phyloP scores from a whole-genome alignment of 2,888 invertebrate genomes.

The Keiferia lycopersicella region DNA sequence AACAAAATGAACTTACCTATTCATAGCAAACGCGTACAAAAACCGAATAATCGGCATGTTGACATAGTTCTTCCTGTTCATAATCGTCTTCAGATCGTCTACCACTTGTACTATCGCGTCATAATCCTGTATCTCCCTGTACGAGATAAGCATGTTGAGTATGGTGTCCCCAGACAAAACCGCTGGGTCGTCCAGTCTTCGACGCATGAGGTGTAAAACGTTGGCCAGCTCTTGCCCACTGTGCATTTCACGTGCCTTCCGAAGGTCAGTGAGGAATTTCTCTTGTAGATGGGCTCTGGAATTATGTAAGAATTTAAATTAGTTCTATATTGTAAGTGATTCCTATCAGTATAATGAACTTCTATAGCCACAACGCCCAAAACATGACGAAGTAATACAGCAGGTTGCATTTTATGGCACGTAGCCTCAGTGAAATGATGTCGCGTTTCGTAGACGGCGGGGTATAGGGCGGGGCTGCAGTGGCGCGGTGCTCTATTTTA shows the following conservation, averaged over 20 bases:
- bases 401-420: no score
- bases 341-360: no score
- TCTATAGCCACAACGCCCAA: no score
- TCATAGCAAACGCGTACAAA: constrained; percentile 98
- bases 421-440: no score
- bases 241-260: constrained; percentile 94
- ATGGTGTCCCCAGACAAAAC: constrained; percentile 98
- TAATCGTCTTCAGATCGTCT: constrained; percentile 94
- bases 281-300: constrained; percentile 97
- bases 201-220: constrained; percentile 93
- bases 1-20: constrained; percentile 81
- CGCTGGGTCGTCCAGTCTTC: constrained; percentile 97
- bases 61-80: constrained; percentile 92
- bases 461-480: no score
- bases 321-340: not conserved
- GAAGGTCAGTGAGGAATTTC: constrained; percentile 96
- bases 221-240: constrained; percentile 90
- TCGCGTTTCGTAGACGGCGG: no score
- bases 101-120: constrained; percentile 98
- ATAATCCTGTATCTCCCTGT: constrained; percentile 96
- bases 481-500: no score
- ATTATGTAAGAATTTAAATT: constrained; percentile 16
- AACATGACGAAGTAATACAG: no score
- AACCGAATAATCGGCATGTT: constrained; percentile 95
- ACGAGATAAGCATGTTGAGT: constrained; percentile 95